phyloP scores from a whole-genome alignment of 2,888 invertebrate species.

The Cephalotes varians region DNA sequence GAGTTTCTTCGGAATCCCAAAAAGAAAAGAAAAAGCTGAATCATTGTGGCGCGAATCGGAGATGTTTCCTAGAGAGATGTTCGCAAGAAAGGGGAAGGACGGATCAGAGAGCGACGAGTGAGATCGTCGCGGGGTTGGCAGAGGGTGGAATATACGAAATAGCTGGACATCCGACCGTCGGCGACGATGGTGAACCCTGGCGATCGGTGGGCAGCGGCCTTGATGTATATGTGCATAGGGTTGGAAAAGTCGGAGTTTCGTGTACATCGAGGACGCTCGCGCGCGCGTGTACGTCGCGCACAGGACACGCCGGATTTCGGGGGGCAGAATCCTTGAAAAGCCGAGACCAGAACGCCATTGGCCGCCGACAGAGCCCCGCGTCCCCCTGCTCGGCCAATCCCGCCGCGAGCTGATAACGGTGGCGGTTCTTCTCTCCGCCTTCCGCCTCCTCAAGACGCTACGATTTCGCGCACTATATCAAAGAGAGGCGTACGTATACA shows the following conservation, averaged over 20 bases:
- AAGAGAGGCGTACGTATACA: slow-evolving; percentile 23
- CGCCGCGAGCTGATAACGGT: slow-evolving; percentile 82
- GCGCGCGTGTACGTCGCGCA: slow-evolving; percentile 35
- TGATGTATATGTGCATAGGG: slow-evolving; percentile 67
- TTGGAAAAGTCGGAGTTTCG: slow-evolving; percentile 54
- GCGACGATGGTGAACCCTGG: slow-evolving; percentile 39
- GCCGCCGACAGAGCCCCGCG: slow-evolving; percentile 72
- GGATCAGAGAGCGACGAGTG: slow-evolving; percentile 46
- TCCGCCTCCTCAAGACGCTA: slow-evolving; percentile 85
- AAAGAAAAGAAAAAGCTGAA: slow-evolving; percentile 50
- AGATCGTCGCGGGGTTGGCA: slow-evolving; percentile 42
- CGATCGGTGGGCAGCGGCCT: slow-evolving; percentile 76
- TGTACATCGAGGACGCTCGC: slow-evolving; percentile 34
- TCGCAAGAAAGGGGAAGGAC: slow-evolving; percentile 60
- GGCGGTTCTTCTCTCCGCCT: slow-evolving; percentile 81
- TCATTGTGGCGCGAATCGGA: slow-evolving; percentile 64
- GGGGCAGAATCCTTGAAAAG: slow-evolving; percentile 82
- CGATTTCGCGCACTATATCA: slow-evolving; percentile 71
- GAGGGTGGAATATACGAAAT: slow-evolving; percentile 57
- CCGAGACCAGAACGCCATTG: slow-evolving; percentile 84
- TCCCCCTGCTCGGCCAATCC: slow-evolving; percentile 82
- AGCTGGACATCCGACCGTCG: slow-evolving; percentile 34
- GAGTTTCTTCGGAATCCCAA: slow-evolving; percentile 21
- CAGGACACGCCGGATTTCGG: slow-evolving; percentile 71
- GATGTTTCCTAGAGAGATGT: slow-evolving; percentile 59